phyloP scores from a whole-genome alignment of 2,888 invertebrate genomes.

The Nemapogon koenigi region DNA sequence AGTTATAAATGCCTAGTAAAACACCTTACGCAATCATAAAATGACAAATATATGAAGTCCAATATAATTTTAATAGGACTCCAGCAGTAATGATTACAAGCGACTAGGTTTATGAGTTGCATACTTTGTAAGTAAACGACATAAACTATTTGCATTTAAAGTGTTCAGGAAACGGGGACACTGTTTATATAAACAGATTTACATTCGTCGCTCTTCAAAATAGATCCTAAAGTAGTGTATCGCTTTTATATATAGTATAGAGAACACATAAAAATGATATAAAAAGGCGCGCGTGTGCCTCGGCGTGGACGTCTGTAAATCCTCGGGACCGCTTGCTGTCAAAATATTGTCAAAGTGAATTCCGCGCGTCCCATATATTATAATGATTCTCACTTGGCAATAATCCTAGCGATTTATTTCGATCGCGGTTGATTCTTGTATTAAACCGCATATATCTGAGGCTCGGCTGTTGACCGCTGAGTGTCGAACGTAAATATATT shows the following conservation, averaged over 20 bases:
- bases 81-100: too few relatives aligned
- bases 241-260: conserved; percentile 5
- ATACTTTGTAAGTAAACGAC: too few relatives aligned
- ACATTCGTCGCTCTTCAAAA: conserved; percentile 24
- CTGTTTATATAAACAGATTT: too few relatives aligned
- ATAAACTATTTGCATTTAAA: too few relatives aligned
- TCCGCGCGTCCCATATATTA: conserved; percentile 61
- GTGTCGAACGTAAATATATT: too few relatives aligned
- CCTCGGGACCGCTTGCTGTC: conserved; percentile 52
- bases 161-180: too few relatives aligned
- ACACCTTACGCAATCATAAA: too few relatives aligned
- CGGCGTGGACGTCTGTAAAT: conserved; percentile 38
- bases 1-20: too few relatives aligned
- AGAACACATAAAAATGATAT: conserved; percentile 34
- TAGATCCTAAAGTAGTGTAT: conserved; percentile 34
- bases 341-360: conserved; percentile 64
- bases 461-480: too few relatives aligned
- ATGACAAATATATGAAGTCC: too few relatives aligned
- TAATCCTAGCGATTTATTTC: conserved; percentile 63
- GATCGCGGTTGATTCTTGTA: conserved; percentile 56
- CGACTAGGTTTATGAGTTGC: too few relatives aligned
- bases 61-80: too few relatives aligned
- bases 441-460: conserved; percentile 57
- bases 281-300: conserved; percentile 26
- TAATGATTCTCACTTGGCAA: conserved; percentile 62